Evolutionary conservation across 2,888 invertebrate species (phyloP), one percentile per base, ranked within the genome.

Genomic region (Diarsia rubi): DNA sequence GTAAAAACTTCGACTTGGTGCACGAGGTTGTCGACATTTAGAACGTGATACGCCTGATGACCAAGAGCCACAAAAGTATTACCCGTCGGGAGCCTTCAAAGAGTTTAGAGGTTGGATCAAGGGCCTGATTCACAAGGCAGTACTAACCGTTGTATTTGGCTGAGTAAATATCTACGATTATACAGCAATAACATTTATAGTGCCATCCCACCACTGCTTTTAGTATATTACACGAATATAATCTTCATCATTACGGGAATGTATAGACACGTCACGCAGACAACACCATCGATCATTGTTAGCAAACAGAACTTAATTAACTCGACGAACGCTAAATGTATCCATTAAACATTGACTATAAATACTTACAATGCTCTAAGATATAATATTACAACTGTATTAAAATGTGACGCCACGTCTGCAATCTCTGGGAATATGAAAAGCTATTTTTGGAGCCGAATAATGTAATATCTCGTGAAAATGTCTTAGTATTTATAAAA

Each of bases 241-340:
- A 67, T 78, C 65, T 81, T 59, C 21, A 57, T 57, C 16, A 81
- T 47, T 66, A 66, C 19, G 12, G 21, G 21, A 31, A 42, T 64
- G 45, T 78, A 64, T 63, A 68, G 54, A 66, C 64, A 72, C 59
- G 70, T 63, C 68, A 68, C 73, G 59, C 67, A 66, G 79, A 79
- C 83, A 77, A 70, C 76, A 60, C 73, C 86, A 91, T 92, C 89
- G 86, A 91, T 92, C 92, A 91, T 88, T 88, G 90, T 90, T 90
- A 86, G 86, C 86, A 90, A 89, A 90, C 91, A 90, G 78, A 86
- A 83, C 83, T 86, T 90, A 89, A 91, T 91, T 91, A 91, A 90
- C 85, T 84, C 86, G 73, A 83, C 75, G 71, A 81, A 73, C 70
- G 80, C 79, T 79, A 69, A 86, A 87, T 86, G 75, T 81, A 87